Conservation (phyloP, 1,140 invertebrate species). For the Chelonus insularis region DNA sequence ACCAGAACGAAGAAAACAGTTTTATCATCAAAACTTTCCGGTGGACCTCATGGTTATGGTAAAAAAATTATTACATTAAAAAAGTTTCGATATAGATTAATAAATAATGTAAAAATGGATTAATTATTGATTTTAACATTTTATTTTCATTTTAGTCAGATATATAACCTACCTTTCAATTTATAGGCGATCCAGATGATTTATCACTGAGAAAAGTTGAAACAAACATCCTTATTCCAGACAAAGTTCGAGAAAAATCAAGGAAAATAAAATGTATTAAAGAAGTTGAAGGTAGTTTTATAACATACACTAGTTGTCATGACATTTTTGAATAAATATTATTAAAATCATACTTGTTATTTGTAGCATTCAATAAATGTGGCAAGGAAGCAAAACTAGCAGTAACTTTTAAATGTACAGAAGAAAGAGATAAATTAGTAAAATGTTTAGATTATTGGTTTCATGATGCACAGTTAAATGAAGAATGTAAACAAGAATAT, state of each 20-base stretch:
- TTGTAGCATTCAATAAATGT: slow-evolving; percentile 73
- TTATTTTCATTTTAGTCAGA: too few relatives aligned
- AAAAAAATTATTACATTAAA: too few relatives aligned
- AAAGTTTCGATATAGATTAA: too few relatives aligned
- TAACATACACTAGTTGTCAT: not conserved
- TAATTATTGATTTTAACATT: too few relatives aligned
- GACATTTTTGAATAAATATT: not conserved
- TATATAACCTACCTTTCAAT: too few relatives aligned
- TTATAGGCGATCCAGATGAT: slow-evolving; percentile 84
- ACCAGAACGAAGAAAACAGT: too few relatives aligned
- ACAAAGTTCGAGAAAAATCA: slow-evolving; percentile 80
- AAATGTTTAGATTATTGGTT: slow-evolving; percentile 77
- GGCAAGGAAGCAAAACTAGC: slow-evolving; percentile 69
- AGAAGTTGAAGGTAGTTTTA: slow-evolving; percentile 66
- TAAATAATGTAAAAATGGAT: too few relatives aligned
- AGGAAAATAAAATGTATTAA: slow-evolving; percentile 73
- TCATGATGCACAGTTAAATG: slow-evolving; percentile 72
- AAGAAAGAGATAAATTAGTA: slow-evolving; percentile 70
- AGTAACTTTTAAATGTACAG: slow-evolving; percentile 74
- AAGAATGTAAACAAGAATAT: slow-evolving; percentile 77
- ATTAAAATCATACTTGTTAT: slow-evolving; percentile 26
- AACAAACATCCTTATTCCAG: slow-evolving; percentile 80
- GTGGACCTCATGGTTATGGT: too few relatives aligned
- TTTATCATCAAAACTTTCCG: too few relatives aligned
- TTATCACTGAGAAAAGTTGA: slow-evolving; percentile 80